phyloP scores from a whole-genome alignment of 2,113 vertebrate species.

The Caranx ignobilis region DNA sequence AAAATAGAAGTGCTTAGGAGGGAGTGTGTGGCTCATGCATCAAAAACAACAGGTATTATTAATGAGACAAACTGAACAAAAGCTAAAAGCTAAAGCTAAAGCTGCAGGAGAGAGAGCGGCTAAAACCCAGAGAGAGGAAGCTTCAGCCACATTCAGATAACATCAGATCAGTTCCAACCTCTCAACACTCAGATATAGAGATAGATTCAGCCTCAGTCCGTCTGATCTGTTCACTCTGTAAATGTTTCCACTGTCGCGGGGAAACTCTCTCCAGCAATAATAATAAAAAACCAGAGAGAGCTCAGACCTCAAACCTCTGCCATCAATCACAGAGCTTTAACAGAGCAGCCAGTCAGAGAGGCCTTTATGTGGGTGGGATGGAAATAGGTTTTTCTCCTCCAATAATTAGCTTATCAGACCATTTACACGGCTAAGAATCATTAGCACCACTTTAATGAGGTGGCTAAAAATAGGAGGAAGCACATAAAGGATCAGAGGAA shows the following conservation, averaged over 20 bases:
- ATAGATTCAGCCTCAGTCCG: background rate
- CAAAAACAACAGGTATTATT: background rate
- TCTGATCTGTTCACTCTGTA: constrained; percentile 14
- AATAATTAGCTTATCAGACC: constrained; percentile 71
- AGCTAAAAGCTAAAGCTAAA: background rate
- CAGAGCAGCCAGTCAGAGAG: background rate
- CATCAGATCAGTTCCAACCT: background rate
- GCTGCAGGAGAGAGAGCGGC: background rate
- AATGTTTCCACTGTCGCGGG: constrained; percentile 32
- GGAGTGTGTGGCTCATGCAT: no score
- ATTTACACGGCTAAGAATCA: constrained; percentile 71
- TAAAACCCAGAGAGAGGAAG: background rate
- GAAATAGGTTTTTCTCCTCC: constrained; percentile 63
- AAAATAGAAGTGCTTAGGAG: background rate
- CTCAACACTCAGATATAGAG: background rate
- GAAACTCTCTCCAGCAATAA: constrained; percentile 25
- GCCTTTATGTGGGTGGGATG: constrained; percentile 43
- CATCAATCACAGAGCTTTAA: constrained; percentile 26
- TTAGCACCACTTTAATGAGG: constrained; percentile 71
- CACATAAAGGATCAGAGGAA: constrained; percentile 54
- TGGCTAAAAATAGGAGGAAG: constrained; percentile 68
- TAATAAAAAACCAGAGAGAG: constrained; percentile 21
- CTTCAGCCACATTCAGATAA: background rate
- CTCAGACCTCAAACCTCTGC: constrained; percentile 1
- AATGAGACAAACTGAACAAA: background rate